Evolutionary conservation across 2,797 vertebrate species (phyloP).

Genomic region (Catamblyrhynchus diadema): DNA sequence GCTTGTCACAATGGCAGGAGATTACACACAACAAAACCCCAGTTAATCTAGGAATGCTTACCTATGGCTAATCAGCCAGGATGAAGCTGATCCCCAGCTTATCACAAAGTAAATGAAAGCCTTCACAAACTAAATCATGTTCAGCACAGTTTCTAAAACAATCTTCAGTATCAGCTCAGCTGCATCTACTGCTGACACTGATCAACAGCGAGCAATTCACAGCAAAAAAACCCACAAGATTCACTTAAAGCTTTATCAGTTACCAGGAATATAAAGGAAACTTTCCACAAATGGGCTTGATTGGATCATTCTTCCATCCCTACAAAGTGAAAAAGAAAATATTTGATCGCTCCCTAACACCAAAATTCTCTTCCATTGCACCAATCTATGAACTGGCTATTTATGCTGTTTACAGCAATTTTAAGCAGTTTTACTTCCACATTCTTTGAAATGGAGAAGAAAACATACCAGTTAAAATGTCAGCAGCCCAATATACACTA

Average conservation of each 20-base stretch:
- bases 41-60: not conserved
- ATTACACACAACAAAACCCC: not conserved
- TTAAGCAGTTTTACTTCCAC: not conserved
- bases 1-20: not conserved
- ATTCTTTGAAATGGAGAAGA: not conserved
- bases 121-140: not conserved
- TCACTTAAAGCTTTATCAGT: not conserved
- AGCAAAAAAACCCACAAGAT: not conserved
- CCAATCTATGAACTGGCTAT: not conserved
- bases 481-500: not conserved
- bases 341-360: not conserved
- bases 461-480: not conserved
- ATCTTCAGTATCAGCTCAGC: not conserved
- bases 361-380: not conserved
- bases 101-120: constrained; percentile 7
- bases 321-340: not conserved
- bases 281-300: not conserved
- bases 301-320: not conserved
- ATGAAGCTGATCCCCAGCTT: constrained; percentile 16
- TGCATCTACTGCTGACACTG: not conserved
- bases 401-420: not conserved
- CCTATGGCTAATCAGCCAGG: not conserved
- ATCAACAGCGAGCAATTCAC: not conserved
- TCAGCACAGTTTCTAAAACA: not conserved
- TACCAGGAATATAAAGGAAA: not conserved